These are phyloP conservation scores for Melinopterus prodromus DNA, from an alignment of 2,888 invertebrate species.

Conservation along the genomic window DNA sequence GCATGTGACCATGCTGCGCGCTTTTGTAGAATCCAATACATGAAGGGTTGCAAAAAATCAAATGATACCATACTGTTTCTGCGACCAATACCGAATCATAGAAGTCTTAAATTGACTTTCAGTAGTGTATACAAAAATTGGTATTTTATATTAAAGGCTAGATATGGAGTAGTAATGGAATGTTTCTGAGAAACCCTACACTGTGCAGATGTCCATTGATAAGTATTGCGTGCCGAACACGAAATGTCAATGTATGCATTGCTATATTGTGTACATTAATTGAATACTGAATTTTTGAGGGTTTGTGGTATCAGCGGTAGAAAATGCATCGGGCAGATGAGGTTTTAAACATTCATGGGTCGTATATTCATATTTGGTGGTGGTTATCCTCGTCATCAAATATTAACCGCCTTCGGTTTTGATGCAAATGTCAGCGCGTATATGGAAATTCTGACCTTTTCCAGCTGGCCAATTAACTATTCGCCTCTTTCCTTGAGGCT, in stretches of 20 bases:
- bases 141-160: too few species aligned
- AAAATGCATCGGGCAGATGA: constrained; percentile 44
- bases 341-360: constrained; percentile 55
- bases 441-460: constrained; percentile 9
- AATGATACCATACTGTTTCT: too few species aligned
- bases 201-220: background rate
- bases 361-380: constrained; percentile 53
- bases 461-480: background rate
- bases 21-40: too few species aligned
- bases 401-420: constrained; percentile 49
- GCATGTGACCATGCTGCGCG: too few species aligned
- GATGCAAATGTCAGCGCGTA: constrained; percentile 54
- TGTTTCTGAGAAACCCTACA: background rate
- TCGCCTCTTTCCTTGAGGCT: background rate
- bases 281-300: constrained; percentile 55
- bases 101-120: too few species aligned
- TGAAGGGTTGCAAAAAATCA: too few species aligned
- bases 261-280: constrained; percentile 44
- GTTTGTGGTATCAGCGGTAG: constrained; percentile 37
- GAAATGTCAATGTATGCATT: constrained; percentile 39
- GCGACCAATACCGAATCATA: too few species aligned
- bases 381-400: constrained; percentile 52
- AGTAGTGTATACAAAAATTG: too few species aligned
- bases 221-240: constrained; percentile 26
- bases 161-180: constrained; percentile 6